Conservation (phyloP, 1,140 invertebrate genomes). For the Papilio glaucus region DNA sequence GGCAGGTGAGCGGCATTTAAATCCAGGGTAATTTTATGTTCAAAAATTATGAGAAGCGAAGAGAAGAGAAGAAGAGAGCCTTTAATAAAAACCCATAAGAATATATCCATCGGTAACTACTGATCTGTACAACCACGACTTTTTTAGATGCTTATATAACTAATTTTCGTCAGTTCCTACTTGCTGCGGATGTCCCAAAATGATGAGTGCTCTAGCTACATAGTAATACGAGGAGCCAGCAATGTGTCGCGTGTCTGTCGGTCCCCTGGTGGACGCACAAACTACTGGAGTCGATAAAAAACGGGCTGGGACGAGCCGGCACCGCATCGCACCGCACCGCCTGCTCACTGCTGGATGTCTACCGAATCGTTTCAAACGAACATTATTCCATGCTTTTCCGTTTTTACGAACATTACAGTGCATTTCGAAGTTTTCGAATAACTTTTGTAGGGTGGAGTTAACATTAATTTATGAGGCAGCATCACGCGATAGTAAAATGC, state of each 20-base stretch:
- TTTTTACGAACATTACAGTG: constrained; percentile 4
- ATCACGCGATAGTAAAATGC: not conserved
- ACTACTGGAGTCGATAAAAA: constrained; percentile 29
- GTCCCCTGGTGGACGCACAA: not conserved
- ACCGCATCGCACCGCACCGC: constrained; percentile 32
- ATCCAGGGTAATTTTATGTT: no score
- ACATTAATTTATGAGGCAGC: not conserved
- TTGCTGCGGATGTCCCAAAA: no score
- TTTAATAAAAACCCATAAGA: no score
- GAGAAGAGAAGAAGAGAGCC: no score
- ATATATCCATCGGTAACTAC: no score
- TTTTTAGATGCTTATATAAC: no score
- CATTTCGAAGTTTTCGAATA: constrained; percentile 8
- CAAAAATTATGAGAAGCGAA: no score
- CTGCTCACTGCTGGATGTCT: constrained; percentile 34
- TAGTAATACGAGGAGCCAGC: not conserved
- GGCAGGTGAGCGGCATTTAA: no score
- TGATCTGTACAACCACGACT: no score
- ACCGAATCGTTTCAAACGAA: constrained; percentile 45
- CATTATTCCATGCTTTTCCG: not conserved
- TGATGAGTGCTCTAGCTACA: no score
- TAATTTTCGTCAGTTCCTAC: no score
- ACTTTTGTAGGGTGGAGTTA: not conserved
- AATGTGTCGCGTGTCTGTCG: not conserved
- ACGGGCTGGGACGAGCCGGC: constrained; percentile 42